phyloP scores from a whole-genome alignment of 2,797 vertebrate species.

The Acestrorhynchus altus region DNA sequence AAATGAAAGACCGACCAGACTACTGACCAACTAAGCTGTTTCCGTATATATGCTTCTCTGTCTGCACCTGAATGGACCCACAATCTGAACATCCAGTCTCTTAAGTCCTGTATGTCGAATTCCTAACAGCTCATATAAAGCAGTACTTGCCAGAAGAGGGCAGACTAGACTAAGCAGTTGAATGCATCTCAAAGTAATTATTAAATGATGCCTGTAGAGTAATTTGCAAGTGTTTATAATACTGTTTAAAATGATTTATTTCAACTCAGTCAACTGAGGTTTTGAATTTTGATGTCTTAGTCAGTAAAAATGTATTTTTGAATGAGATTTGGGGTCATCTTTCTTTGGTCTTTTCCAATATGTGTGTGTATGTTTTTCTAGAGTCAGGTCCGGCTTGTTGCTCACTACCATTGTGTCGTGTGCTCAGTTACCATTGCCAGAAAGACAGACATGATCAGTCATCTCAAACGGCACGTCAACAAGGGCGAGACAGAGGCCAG shows the following conservation, averaged over 20 bases:
- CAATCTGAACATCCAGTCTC: too few relatives aligned
- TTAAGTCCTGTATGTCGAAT: too few relatives aligned
- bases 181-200: not conserved
- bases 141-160: not conserved
- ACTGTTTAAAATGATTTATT: too few relatives aligned
- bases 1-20: too few relatives aligned
- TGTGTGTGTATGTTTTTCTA: constrained; percentile 61
- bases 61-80: too few relatives aligned
- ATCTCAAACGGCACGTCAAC: constrained; percentile 91
- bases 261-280: too few relatives aligned
- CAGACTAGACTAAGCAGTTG: not conserved
- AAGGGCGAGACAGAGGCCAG: constrained; percentile 93
- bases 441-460: constrained; percentile 94
- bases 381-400: constrained; percentile 81
- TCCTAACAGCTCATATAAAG: not conserved
- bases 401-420: constrained; percentile 96
- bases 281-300: too few relatives aligned
- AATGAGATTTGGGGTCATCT: not conserved
- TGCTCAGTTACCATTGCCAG: constrained; percentile 92
- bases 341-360: not conserved
- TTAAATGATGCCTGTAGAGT: too few relatives aligned
- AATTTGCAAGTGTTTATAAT: too few relatives aligned
- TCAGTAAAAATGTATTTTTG: too few relatives aligned
- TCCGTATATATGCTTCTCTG: too few relatives aligned
- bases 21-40: too few relatives aligned